A percentile compares a stretch with the other conserved stretches of the same genome.
phyloP scores from a whole-genome alignment of 2,797 vertebrate genomes.

The Iguana delicatissima region DNA sequence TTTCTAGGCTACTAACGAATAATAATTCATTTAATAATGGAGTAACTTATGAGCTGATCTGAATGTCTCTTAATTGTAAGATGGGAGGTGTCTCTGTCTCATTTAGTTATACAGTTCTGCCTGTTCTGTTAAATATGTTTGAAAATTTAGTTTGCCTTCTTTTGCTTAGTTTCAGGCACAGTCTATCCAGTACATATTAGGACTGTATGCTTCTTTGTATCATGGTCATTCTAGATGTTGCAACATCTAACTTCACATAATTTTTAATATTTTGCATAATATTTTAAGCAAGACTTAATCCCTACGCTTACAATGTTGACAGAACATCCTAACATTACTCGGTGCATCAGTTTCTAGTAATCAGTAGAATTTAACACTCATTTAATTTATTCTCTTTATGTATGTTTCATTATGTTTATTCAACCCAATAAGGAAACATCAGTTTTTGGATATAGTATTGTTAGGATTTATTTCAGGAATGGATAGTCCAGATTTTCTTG shows the following conservation, averaged over 20 bases:
- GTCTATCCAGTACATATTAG: background rate
- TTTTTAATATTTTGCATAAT: background rate
- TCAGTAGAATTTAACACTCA: background rate
- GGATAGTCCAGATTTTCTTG: no score
- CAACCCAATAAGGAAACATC: background rate
- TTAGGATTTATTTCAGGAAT: background rate
- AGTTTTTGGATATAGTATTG: background rate
- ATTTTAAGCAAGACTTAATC: background rate
- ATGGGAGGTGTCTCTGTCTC: background rate
- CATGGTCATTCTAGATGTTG: background rate
- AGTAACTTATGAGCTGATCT: background rate
- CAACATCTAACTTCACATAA: background rate
- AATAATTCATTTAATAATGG: background rate
- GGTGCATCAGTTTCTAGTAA: background rate
- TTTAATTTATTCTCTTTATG: background rate
- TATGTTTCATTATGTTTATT: background rate
- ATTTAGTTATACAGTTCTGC: background rate
- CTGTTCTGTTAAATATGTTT: background rate
- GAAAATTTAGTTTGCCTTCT: background rate
- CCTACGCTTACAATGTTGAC: background rate
- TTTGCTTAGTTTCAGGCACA: background rate
- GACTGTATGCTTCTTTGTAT: background rate
- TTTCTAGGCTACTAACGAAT: background rate
- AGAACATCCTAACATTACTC: background rate
- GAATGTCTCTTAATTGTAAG: background rate